These are phyloP conservation scores for Gari tellinella DNA, from an alignment of 2,888 invertebrate species.

Conservation along the genomic window DNA sequence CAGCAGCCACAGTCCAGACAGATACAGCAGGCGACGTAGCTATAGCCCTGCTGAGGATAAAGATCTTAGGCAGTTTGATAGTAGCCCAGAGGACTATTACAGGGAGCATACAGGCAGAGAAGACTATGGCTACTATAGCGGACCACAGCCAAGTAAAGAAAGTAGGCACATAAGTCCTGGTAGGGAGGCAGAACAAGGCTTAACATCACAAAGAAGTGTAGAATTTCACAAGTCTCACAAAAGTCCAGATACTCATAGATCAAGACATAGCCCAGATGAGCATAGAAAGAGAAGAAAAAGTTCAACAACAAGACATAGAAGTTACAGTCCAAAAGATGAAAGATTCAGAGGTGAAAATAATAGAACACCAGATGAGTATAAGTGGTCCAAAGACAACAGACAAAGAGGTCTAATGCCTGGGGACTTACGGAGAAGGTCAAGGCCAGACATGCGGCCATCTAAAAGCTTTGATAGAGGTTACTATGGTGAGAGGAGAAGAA, in stretches of 20 bases:
- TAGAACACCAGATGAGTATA: constrained; percentile 45
- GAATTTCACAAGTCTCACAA: constrained; percentile 10
- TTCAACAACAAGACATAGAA: constrained; percentile 28
- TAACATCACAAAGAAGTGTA: constrained; percentile 1
- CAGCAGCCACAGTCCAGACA: constrained; percentile 32
- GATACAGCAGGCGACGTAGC: constrained; percentile 31
- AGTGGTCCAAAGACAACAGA: constrained; percentile 31
- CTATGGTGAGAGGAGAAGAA: constrained; percentile 4
- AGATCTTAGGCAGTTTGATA: constrained; percentile 45
- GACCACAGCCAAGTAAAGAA: constrained; percentile 34
- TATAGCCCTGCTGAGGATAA: constrained; percentile 46
- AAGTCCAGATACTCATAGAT: constrained; percentile 19
- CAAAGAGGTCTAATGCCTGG: constrained; percentile 26
- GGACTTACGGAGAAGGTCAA: constrained; percentile 6
- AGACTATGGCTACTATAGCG: constrained; percentile 49
- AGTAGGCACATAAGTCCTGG: constrained; percentile 19
- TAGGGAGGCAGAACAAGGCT: neutral
- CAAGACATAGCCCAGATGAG: constrained; percentile 9
- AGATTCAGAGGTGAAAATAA: constrained; percentile 17
- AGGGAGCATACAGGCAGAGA: constrained; percentile 30
- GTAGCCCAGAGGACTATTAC: constrained; percentile 48
- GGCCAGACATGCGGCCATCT: constrained; percentile 6
- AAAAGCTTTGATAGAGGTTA: constrained; percentile 36
- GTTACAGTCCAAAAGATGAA: constrained; percentile 21
- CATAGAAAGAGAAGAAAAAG: constrained; percentile 31